Evolutionary conservation across 2,797 vertebrate genomes (phyloP).

Genomic region (Esox masquinongy): DNA sequence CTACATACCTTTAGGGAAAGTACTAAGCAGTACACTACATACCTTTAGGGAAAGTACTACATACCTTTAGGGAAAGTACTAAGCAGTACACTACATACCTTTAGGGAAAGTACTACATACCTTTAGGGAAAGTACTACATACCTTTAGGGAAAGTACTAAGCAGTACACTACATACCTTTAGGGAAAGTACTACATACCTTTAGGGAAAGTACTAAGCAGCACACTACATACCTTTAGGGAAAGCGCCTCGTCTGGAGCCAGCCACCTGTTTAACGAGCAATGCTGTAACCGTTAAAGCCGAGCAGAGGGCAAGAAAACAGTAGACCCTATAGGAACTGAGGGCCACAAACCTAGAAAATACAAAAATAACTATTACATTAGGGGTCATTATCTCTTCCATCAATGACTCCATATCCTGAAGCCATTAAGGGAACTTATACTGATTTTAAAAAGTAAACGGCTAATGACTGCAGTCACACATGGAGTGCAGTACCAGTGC

Average conservation of each 20-base stretch:
- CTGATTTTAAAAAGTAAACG: background rate
- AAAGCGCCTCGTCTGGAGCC: constrained; percentile 40
- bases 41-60: constrained; percentile 57
- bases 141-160: constrained; percentile 62
- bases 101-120: constrained; percentile 48
- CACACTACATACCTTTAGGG: constrained; percentile 55
- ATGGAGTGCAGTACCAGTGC: too few relatives aligned
- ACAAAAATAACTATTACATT: background rate
- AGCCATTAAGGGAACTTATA: background rate
- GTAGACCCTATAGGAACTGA: constrained; percentile 58
- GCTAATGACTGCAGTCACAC: background rate
- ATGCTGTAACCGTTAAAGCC: constrained; percentile 53
- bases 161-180: constrained; percentile 66
- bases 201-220: constrained; percentile 12
- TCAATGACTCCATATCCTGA: background rate
- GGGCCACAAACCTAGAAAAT: constrained; percentile 65
- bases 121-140: constrained; percentile 43
- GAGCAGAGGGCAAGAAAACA: constrained; percentile 61
- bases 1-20: constrained; percentile 56
- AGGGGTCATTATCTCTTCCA: background rate
- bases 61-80: constrained; percentile 60
- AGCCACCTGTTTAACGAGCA: constrained; percentile 51
- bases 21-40: too few relatives aligned
- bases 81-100: too few relatives aligned
- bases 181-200: constrained; percentile 56